Evolutionary conservation across 2,797 vertebrate genomes (phyloP), one percentile per base, ranked within the genome.

Genomic region (Myiotriccus ornatus): DNA sequence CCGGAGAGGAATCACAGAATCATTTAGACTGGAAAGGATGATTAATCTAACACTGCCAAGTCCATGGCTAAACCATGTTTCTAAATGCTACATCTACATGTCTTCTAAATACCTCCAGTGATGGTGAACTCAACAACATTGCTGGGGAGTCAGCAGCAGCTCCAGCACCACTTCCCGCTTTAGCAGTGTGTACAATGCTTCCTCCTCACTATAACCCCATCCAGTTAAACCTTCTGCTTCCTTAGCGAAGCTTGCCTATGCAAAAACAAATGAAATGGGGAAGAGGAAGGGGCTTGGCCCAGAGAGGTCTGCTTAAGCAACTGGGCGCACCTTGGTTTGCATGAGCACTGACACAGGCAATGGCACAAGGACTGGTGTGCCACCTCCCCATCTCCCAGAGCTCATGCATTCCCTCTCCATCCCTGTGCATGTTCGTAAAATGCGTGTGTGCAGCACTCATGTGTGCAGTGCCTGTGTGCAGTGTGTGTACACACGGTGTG

Each of bases 341-440:
- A 16, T 0, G 1, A 59, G 11, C 49, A 14, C 34, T 4, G 27
- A 4, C 4, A 11, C 34, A 30, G 37, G 32, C 46, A 19, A 24
- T 15, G 28, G 34, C 52, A 44, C 24, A 9, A 65, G 41, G 37
- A 13, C 23, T 35, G 28, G 2, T 11, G 35, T 55, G 63, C 13
- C 75, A n/a, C 41, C 16, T 25, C 13, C 41, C 49, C 18, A 9
- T 41, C 37, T 64, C 25, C 28, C 27, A 23, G n/a, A 13, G 22
- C 7, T 23, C 32, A 1, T 3, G 20, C 1, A 0, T 15, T 56
- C 19, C 28, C 35, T 23, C 34, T 43, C 34, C 34, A 28, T 62
- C 16, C 8, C 49, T 1, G 0, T 9, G 28, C 14, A 0, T 0
- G 3, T 21, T 6, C 27, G 18, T 27, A 17, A 14, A 14, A 8